Base-by-base conservation (phyloP, 2,888 invertebrate genomes). In the Lasioglossum zephyrum region DNA sequence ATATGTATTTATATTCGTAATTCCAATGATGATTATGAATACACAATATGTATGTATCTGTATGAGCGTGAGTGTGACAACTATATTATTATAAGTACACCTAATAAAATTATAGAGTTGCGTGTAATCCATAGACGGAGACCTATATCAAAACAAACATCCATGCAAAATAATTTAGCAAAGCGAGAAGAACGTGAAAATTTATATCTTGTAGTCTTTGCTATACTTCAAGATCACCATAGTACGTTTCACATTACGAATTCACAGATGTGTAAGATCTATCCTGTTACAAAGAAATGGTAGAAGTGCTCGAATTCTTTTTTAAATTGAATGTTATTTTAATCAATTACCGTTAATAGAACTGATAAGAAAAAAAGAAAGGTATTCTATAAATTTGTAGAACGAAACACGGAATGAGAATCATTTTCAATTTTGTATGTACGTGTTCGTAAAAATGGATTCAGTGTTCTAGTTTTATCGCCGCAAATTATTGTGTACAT, bases 51-150 rank as follows among this genome's bases (percentile, higher is more conserved):
- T 80, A 81, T 79, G 81, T 86, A 77, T 89, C 75, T 84, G 83
- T 79, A 82, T 85, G 82, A 79, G 79, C 81, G 83, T 82, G 81
- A 69, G 78, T 73, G 73, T 84, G 69, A 88, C 79, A 81, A 88
- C 66, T 88, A 76, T 89, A 87, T 89, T 74, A 73, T 82, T 88
- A 88, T 84, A 90, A 60, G 75, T 88, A 77, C 72, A 81, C 69
- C 72, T 85, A 79, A 74, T 83, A 82, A 80, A 73, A 73, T 86
- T 80, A 89, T 88, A 89, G 72, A 89, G 72, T 77, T 87, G 72
- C 81, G 82, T 82, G 81, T 89, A 89, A 84, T 86, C 81, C 74
- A 85, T 89, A 89, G 77, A 22, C 77, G 47, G 73, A 87, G 75
- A 78, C 81, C 79, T 73, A 74, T 82, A 85, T 85, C 78, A 74